A percentile compares a stretch with the other conserved stretches of the same genome.
These are phyloP conservation scores for Benitochromis conjunctus DNA, from an alignment of 2,113 vertebrate species.

Conservation along the genomic window DNA sequence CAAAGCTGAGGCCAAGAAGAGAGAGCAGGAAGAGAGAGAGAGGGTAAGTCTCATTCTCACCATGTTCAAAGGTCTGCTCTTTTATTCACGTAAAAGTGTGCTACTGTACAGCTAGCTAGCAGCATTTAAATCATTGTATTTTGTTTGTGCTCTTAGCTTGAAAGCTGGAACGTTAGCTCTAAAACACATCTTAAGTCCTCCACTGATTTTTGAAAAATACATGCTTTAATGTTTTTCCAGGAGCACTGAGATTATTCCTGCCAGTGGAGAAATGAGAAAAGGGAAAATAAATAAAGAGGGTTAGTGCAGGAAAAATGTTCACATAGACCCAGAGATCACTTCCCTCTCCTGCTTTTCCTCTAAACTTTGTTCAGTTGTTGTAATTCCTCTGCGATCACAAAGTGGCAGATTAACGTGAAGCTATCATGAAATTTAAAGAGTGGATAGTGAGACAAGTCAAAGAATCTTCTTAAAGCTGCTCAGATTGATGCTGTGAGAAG, in stretches of 20 bases:
- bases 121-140: not conserved
- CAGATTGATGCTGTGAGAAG: not conserved
- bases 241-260: not conserved
- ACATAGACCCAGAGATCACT: not conserved
- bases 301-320: not conserved
- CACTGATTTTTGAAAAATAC: not conserved
- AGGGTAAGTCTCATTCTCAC: conserved; percentile 74
- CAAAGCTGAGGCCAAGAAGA: conserved; percentile 91
- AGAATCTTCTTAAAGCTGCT: no score
- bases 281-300: not conserved
- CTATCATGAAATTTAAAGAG: not conserved
- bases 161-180: not conserved
- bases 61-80: not conserved
- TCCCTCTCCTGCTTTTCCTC: not conserved
- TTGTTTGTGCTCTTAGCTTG: not conserved
- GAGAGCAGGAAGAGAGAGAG: conserved; percentile 93
- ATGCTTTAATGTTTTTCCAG: not conserved
- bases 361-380: not conserved
- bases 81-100: not conserved
- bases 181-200: not conserved
- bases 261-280: not conserved
- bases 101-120: not conserved
- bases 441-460: not conserved
- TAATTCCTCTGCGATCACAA: not conserved
- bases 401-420: not conserved